Percentiles rank a stretch among this genome's conserved stretches.
These are phyloP conservation scores for Heliopora coerulea DNA, from an alignment of 92 coral and sea anemone genomes.

Conservation along the genomic window DNA sequence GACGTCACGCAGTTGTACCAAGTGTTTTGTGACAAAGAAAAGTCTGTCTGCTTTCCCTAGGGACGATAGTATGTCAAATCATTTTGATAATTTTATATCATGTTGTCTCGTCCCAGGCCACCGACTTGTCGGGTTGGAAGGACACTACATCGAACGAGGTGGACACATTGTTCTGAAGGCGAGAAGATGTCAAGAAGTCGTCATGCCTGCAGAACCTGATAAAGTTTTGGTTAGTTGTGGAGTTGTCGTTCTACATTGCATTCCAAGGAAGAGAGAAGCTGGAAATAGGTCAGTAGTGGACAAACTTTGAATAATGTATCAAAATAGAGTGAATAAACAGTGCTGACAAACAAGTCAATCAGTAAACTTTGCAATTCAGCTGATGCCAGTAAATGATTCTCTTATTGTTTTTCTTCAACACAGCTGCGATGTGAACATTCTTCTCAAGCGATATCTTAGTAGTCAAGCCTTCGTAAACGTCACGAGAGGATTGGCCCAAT, in stretches of 20 bases:
- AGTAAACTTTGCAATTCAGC: not conserved
- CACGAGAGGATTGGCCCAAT: constrained; percentile 83
- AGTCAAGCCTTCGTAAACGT: constrained; percentile 92
- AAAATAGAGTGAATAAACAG: no score
- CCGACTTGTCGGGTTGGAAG: constrained; percentile 85
- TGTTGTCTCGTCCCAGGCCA: constrained; percentile 53
- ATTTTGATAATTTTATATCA: no score
- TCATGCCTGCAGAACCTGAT: constrained; percentile 72
- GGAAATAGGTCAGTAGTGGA: constrained; percentile 10
- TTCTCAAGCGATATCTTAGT: constrained; percentile 81
- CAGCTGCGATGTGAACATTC: constrained; percentile 75
- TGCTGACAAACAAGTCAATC: no score
- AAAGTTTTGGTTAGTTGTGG: constrained; percentile 97
- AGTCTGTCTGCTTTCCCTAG: no score
- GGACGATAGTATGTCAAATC: no score
- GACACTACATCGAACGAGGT: constrained; percentile 58
- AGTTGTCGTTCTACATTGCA: constrained; percentile 69
- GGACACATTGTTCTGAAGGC: constrained; percentile 85
- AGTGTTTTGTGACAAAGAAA: no score
- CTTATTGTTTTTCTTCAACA: not conserved
- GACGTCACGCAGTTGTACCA: no score
- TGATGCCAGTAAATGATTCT: not conserved
- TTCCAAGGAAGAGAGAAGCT: constrained; percentile 21
- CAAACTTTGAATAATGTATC: no score
- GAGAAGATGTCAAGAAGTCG: constrained; percentile 69